Evolutionary conservation across 2,888 invertebrate genomes (phyloP), one percentile per base, ranked within the genome.

Genomic region (Acleris sparsana): DNA sequence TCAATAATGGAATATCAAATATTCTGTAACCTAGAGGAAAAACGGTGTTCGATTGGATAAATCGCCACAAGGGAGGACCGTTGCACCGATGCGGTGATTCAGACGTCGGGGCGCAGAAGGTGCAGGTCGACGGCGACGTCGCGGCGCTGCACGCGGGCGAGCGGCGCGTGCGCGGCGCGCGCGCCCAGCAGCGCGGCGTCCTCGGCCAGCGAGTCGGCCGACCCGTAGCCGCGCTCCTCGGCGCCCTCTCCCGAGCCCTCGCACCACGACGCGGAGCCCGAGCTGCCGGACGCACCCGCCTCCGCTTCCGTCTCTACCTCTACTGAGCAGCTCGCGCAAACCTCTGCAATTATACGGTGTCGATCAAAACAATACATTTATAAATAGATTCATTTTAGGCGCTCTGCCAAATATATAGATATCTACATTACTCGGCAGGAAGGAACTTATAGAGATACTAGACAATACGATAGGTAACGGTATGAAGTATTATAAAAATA

Each of bases 231-330:
- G 43, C 89, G 84, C 77, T 89, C 89, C 69, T 88, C 89, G 9
- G 83, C 93, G 22, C 83, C 87, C 2, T 83, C 87, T 33, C 83
- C 90, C 44, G 90, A 93, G 52, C 93, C 94, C 67, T 94, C 94
- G 70, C 94, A 93, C 93, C 88, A 93, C 73, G 83, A 94, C 83
- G 79, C 89, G 76, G 80, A 93, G 75, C 93, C 94, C 63, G 91
- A 90, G 78, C 91, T 92, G 70, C 84, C 88, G 5, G 88, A 89
- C 22, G 82, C 86, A 61, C 88, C 93, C 57, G 84, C 91, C 57
- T 84, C 86, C 55, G 81, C 84, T 72, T 89, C 93, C 75, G 85
- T 91, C 84, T 83, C 93, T 79, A 83, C 92, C 72, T 91, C 92
- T 72, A 89, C 90, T 22, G 92, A 91, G 74, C 90, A 89, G 79